phyloP scores from a whole-genome alignment of 1,140 invertebrate genomes.

The Scaptodrosophila lebanonensis region DNA sequence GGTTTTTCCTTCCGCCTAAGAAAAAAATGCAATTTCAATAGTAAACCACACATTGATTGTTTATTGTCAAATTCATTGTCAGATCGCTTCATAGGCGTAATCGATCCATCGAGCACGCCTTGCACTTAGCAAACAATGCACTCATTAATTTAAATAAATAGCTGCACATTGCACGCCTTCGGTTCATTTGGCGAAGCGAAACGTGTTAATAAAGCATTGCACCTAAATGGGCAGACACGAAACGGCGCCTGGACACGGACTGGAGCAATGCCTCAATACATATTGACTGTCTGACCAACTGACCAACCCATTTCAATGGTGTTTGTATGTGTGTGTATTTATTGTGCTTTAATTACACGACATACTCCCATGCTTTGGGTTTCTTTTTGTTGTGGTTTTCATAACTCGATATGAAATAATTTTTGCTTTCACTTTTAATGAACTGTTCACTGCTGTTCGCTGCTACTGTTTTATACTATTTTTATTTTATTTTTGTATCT shows the following conservation, averaged over 20 bases:
- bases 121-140: too few species aligned
- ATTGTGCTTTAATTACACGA: constrained; percentile 61
- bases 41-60: too few species aligned
- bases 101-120: too few species aligned
- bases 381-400: constrained; percentile 54
- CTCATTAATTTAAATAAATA: constrained; percentile 38
- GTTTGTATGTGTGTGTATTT: constrained; percentile 28
- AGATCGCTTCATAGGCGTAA: too few species aligned
- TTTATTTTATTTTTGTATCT: constrained; percentile 3
- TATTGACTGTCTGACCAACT: constrained; percentile 24
- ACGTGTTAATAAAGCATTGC: constrained; percentile 72
- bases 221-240: constrained; percentile 27
- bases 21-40: too few species aligned
- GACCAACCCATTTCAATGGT: constrained; percentile 42
- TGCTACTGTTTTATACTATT: background rate
- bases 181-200: constrained; percentile 46
- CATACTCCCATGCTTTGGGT: constrained; percentile 19
- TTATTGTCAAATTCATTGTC: too few species aligned
- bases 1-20: too few species aligned
- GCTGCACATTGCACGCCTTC: constrained; percentile 40
- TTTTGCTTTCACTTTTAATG: constrained; percentile 73
- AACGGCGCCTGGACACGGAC: background rate
- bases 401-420: constrained; percentile 73
- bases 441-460: constrained; percentile 34
- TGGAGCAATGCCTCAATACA: constrained; percentile 12